phyloP scores from a whole-genome alignment of 1,140 invertebrate species.

The Archivesica marissinica region DNA sequence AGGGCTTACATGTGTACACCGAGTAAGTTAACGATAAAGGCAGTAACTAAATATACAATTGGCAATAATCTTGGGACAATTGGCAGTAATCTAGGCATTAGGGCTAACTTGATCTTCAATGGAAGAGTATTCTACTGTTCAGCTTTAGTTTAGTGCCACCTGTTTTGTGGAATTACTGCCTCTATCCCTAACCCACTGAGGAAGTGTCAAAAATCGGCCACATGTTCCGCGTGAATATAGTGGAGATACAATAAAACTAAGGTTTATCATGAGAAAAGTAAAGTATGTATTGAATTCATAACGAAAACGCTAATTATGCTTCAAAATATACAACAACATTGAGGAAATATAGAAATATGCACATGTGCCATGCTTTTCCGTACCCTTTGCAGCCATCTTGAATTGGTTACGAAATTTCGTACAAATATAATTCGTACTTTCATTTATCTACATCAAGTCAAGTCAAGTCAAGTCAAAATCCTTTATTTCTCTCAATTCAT shows the following conservation, averaged over 20 bases:
- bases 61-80: no score
- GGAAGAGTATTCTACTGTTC: no score
- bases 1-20: no score
- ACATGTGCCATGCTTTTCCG: conserved; percentile 49
- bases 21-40: no score
- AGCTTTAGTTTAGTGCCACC: no score
- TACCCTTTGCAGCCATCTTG: conserved; percentile 65
- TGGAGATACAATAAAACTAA: neutral
- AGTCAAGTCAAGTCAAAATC: no score
- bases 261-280: neutral
- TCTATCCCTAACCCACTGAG: neutral
- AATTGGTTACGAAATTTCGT: conserved; percentile 34
- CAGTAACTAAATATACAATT: neutral
- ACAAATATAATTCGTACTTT: no score
- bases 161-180: no score
- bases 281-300: neutral
- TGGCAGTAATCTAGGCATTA: no score
- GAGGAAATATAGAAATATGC: conserved; percentile 25
- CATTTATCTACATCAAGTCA: no score
- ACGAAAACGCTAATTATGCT: neutral
- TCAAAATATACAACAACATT: neutral
- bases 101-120: no score
- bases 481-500: no score
- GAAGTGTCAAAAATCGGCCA: conserved; percentile 1
- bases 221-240: neutral